Percentiles rank a stretch among this genome's conserved stretches.
phyloP scores from a whole-genome alignment of 2,113 vertebrate genomes.

The Mirza zaza region DNA sequence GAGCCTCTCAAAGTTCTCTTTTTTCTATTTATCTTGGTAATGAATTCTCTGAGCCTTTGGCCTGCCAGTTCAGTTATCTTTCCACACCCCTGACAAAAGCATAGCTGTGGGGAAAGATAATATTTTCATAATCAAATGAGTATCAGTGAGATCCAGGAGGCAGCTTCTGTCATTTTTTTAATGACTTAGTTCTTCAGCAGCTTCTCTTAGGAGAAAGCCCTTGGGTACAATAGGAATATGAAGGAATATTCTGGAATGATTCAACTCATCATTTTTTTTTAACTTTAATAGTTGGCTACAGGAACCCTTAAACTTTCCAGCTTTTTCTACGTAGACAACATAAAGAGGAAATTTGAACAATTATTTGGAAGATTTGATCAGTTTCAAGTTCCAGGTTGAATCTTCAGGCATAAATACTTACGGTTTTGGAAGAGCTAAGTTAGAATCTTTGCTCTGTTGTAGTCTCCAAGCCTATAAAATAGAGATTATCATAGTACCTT shows the following conservation, averaged over 20 bases:
- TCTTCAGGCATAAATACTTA: not conserved
- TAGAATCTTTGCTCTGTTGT: not conserved
- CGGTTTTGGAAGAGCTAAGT: not conserved
- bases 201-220: constrained; percentile 56
- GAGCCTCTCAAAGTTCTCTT: not conserved
- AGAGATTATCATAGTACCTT: not conserved
- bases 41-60: constrained; percentile 46
- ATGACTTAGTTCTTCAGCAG: constrained; percentile 34
- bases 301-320: not conserved
- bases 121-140: constrained; percentile 70
- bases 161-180: constrained; percentile 56
- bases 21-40: constrained; percentile 50
- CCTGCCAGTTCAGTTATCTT: constrained; percentile 40
- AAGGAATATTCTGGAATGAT: not conserved
- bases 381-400: not conserved
- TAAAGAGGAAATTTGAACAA: not conserved
- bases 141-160: constrained; percentile 11
- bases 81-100: constrained; percentile 44
- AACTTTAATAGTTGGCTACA: not conserved
- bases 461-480: not conserved
- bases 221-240: not conserved
- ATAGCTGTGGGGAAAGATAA: constrained; percentile 53
- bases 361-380: not conserved
- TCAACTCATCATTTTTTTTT: not conserved
- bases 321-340: constrained; percentile 6